Evolutionary conservation across 1,140 invertebrate genomes (phyloP).

Genomic region (Rhagoletis pomonella): DNA sequence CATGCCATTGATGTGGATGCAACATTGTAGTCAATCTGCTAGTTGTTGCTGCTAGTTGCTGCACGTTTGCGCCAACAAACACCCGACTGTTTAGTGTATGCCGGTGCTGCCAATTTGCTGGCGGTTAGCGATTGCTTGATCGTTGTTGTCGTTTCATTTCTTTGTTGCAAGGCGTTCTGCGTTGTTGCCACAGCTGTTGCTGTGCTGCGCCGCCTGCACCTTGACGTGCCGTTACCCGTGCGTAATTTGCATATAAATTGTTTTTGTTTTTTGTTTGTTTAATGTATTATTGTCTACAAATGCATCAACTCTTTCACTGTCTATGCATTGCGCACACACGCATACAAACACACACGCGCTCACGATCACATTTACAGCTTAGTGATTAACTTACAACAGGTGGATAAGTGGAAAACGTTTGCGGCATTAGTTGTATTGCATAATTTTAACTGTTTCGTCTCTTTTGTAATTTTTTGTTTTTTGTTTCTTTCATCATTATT

Average conservation of each 20-base stretch:
- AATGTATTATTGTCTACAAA: background rate
- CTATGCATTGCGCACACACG: background rate
- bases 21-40: background rate
- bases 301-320: background rate
- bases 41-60: background rate
- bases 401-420: conserved; percentile 32
- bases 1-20: background rate
- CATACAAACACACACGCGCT: background rate
- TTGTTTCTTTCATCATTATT: background rate
- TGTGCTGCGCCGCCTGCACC: background rate
- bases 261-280: background rate
- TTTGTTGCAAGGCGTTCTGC: background rate
- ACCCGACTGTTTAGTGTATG: background rate
- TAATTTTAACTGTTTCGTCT: conserved; percentile 48
- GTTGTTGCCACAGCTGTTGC: background rate
- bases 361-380: background rate
- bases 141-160: no score
- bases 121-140: background rate
- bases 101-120: background rate
- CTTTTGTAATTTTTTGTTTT: background rate
- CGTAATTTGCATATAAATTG: conserved; percentile 50
- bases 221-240: background rate
- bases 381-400: conserved; percentile 34
- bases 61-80: background rate
- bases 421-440: conserved; percentile 43